Evolutionary conservation across 1,140 invertebrate species (phyloP).

Genomic region (Spodoptera frugiperda): DNA sequence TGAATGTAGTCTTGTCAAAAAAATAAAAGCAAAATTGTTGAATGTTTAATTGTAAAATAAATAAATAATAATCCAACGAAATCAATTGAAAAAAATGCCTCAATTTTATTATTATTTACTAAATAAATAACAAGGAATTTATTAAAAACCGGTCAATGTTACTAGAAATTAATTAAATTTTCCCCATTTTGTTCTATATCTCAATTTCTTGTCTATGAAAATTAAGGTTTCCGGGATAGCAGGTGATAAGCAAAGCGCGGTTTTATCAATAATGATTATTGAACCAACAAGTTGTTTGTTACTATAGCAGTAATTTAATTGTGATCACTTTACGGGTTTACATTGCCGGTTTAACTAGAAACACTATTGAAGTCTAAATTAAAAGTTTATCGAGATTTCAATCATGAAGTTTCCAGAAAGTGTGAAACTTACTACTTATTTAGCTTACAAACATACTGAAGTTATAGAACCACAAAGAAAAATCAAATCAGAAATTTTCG

Average conservation of each 20-base stretch:
- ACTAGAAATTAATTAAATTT: neutral
- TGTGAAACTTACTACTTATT: constrained; percentile 70
- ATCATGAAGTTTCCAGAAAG: constrained; percentile 72
- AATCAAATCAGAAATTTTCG: constrained; percentile 76
- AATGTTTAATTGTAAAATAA: too few species aligned
- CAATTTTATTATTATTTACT: too few species aligned
- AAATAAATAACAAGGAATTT: too few species aligned
- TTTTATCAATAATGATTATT: neutral
- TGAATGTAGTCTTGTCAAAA: neutral
- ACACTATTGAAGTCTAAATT: neutral
- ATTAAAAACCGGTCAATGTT: neutral
- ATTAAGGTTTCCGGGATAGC: neutral
- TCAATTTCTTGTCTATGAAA: constrained; percentile 14
- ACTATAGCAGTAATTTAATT: constrained; percentile 8
- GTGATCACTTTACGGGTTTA: neutral
- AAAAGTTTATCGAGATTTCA: too few species aligned
- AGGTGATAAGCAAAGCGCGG: neutral
- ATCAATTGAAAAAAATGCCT: too few species aligned
- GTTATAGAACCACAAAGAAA: constrained; percentile 65
- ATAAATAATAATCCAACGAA: too few species aligned
- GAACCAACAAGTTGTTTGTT: constrained; percentile 6
- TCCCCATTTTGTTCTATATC: neutral
- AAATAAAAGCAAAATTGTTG: neutral
- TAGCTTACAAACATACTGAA: constrained; percentile 70
- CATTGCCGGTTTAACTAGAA: neutral